A percentile compares a stretch with the other conserved stretches of the same genome.
phyloP scores from a whole-genome alignment of 37 sponge, comb jelly and placozoan genomes.

The Axinella damicornis region DNA sequence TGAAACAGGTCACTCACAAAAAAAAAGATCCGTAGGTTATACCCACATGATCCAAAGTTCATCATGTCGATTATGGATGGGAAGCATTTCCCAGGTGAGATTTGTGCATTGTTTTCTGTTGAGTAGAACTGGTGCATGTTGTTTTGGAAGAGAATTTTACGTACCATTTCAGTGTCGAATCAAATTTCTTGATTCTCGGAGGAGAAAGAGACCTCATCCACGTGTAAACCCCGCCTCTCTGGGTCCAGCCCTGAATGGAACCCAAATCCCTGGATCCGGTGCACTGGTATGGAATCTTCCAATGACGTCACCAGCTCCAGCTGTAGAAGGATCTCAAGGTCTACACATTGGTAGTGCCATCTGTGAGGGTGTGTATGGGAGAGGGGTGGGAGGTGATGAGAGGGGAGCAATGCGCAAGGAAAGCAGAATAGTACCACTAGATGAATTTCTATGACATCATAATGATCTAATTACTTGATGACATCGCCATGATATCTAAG shows the following conservation, averaged over 20 bases:
- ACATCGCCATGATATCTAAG: no score
- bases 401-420: background rate
- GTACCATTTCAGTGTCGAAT: background rate
- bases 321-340: slow-evolving; percentile 19
- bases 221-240: slow-evolving; percentile 15
- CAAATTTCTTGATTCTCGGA: background rate
- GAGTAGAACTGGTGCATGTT: no score
- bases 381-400: background rate
- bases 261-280: slow-evolving; percentile 26
- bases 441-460: background rate
- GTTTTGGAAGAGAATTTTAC: background rate
- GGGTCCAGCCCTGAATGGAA: slow-evolving; percentile 32
- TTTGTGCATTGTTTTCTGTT: no score
- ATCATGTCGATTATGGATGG: no score
- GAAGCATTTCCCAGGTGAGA: no score
- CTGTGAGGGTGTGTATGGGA: background rate
- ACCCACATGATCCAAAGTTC: no score
- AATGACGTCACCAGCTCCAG: background rate
- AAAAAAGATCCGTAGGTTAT: no score
- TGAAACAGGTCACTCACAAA: no score
- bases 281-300: no score
- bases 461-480: no score
- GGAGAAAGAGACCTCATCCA: slow-evolving; percentile 69
- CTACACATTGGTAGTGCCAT: slow-evolving; percentile 53
- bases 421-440: background rate